Base-by-base conservation (phyloP, 2,888 invertebrate genomes). In the Tenthredo scrophulariae region DNA sequence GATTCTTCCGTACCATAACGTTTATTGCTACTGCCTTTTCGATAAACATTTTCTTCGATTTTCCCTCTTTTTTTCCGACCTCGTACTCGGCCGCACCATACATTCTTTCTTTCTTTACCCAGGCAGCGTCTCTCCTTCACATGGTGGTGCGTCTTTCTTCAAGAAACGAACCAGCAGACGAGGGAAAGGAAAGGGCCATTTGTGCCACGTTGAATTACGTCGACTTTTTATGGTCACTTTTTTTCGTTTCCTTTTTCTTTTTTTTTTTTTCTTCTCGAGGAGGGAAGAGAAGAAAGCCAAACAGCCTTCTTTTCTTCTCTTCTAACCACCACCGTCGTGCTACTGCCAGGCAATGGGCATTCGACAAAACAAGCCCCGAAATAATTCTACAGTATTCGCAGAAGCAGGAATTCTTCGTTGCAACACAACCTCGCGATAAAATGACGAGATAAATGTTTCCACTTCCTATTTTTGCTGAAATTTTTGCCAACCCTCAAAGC, bases 1-100 rank as follows among this genome's bases (percentile, higher is more conserved):
- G 86, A 87, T 88, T 88, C 89, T 88, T 88, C 88, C 86, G 88
- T 88, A 58, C 83, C 67, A 83, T 83, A 83, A 83, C 83, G 43
- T 83, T 83, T 70, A 83, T 67, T 70, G 70, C 70, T 67, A 83
- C 67, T 83, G 50, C 67, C 33, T 83, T 67, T 67, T 83, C 83
- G 83, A 83, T 83, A 83, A 83, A 83, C 83, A 83, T 83, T 83
- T 83, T 62, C 40, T 74, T 74, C 26, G 43, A 43, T 65, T 80
- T 80, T 80, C 58, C 26, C 43, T 50, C n/a, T 46, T 50, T 9
- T 50, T 33, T 46, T 26, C n/a, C 33, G 33, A 67, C 29, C 67
- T 83, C 18, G 83, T 37, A 80, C 40, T 80, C 37, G 83, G 37
- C 83, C 65, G 50, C 67, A 65, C 67, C 33, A 67, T 46, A 70